Evolutionary conservation across 2,113 vertebrate species (phyloP), one percentile per base, ranked within the genome.

Genomic region (Myotis lucifugus): DNA sequence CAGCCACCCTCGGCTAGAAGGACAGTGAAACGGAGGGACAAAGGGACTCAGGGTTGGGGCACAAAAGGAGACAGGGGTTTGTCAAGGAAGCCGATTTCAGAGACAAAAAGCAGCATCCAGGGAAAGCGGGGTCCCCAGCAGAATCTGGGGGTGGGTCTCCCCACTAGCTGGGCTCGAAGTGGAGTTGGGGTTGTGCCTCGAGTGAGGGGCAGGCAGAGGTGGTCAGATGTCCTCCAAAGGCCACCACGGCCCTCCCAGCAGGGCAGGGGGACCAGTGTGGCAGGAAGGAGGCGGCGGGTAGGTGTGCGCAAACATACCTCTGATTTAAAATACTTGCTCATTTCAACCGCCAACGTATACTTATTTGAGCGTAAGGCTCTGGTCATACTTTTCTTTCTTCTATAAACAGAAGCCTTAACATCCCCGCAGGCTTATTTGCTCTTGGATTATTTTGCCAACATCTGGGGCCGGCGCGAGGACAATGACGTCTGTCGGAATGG

Each of bases 391-490:
- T 84, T 96, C 25, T 56, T 91, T 88, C 50, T 67, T 95, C 72
- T 76, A 40, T 84, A 79, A 94, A 92, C 91, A 97, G 69, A 85
- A 74, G 61, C 61, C 52, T 87, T 54, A 79, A 21, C 29, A 42
- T 66, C 74, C 42, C 66, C 0, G n/a, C 90, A 66, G 78, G 88
- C 40, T 86, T 52, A 40, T 81, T 95, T 42, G 93, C 59, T 88
- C 93, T 77, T 78, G 48, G 64, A 81, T 52, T 52, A 76, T 69
- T 88, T 69, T 2, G 29, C 67, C 76, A 89, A 67, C 72, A 84
- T 87, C 92, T 88, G 92, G 79, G 64, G 70, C 85, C 81, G 23
- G 0, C 90, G 87, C 66, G 21, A 66, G 79, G 72, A 74, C 40
- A 56, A 84, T 56, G 89, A 83, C 34, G 18, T 87, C 93, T 37